Conservation (phyloP, 92 coral and sea anemone species). For the Parazoanthus swiftii region DNA sequence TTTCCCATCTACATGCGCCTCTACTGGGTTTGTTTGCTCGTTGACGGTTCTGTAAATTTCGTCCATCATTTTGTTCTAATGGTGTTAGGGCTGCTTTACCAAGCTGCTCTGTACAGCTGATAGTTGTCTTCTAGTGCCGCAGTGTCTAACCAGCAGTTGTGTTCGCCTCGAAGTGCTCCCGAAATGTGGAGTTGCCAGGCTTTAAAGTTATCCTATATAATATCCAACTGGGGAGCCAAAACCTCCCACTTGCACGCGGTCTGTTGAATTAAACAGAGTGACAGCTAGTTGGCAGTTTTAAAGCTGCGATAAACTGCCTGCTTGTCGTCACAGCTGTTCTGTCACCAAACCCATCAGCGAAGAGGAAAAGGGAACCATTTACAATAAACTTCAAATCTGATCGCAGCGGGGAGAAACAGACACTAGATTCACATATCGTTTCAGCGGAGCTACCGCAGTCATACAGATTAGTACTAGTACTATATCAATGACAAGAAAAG, state of each 20-base stretch:
- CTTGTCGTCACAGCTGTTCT: neutral
- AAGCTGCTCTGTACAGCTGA: neutral
- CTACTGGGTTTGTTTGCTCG: slow-evolving; percentile 75
- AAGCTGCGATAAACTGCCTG: neutral
- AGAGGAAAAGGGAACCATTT: neutral
- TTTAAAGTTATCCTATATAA: neutral
- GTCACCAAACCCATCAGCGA: slow-evolving; percentile 27
- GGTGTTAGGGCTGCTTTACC: neutral
- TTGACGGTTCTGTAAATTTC: slow-evolving; percentile 86
- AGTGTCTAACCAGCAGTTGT: neutral
- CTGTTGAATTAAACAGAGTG: neutral
- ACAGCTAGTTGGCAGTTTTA: neutral
- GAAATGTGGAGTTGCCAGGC: neutral
- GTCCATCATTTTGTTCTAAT: slow-evolving; percentile 62
- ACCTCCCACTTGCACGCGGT: neutral
- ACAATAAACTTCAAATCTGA: neutral
- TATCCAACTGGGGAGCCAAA: neutral
- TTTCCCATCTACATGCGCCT: slow-evolving; percentile 71
- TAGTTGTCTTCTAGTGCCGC: neutral
- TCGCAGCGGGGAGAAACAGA: neutral
- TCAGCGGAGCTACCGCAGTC: neutral
- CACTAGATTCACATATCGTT: neutral
- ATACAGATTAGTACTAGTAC: too few relatives aligned
- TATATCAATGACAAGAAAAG: neutral
- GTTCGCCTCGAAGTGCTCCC: neutral